A percentile compares a stretch with the other conserved stretches of the same genome.
These are phyloP conservation scores for Caenorhabditis briggsae DNA, from an alignment of 1,140 invertebrate genomes.

Conservation along the genomic window DNA sequence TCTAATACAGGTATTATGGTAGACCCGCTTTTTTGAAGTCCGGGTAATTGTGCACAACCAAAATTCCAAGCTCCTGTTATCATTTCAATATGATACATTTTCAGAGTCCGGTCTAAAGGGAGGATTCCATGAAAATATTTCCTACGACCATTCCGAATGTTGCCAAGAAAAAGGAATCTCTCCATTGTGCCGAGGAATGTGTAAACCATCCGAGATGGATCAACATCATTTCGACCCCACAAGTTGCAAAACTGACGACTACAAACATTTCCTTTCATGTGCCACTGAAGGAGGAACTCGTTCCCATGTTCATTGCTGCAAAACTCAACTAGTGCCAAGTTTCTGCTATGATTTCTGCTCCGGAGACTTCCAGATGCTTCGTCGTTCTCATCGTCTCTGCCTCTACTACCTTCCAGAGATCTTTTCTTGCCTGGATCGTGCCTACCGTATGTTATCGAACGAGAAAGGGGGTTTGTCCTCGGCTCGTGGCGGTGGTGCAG, in stretches of 20 bases:
- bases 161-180: conserved; percentile 69
- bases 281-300: conserved; percentile 66
- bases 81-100: background rate
- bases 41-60: no score
- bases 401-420: conserved; percentile 72
- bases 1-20: no score
- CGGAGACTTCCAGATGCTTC: conserved; percentile 66
- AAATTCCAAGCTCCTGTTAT: background rate
- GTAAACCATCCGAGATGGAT: conserved; percentile 65
- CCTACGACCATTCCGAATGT: conserved; percentile 68
- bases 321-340: conserved; percentile 66
- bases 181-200: conserved; percentile 65
- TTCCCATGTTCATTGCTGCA: conserved; percentile 68
- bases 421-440: conserved; percentile 68
- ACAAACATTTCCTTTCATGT: conserved; percentile 68
- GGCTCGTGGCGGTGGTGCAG: conserved; percentile 45
- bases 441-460: conserved; percentile 64
- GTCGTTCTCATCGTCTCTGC: conserved; percentile 67
- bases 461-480: conserved; percentile 46
- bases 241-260: conserved; percentile 70
- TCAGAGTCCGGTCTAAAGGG: conserved; percentile 66
- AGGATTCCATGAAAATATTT: conserved; percentile 69
- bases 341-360: conserved; percentile 70
- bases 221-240: conserved; percentile 68
- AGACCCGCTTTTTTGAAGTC: no score